Evolutionary conservation across 2,113 vertebrate species (phyloP), one percentile per base, ranked within the genome.

Genomic region (Ariopsis seemanni): DNA sequence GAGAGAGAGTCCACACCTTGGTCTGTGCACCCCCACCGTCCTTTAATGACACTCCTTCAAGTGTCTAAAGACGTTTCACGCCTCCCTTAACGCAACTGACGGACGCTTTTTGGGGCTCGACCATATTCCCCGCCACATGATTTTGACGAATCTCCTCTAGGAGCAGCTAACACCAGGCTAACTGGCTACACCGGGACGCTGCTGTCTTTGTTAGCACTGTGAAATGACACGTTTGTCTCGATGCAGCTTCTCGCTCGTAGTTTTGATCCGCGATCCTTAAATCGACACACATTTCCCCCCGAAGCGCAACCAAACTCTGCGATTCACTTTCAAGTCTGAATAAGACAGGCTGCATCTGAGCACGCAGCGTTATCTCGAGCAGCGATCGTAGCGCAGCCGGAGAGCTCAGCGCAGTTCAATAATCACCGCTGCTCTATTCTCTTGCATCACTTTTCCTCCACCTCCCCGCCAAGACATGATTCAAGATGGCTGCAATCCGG

Each of bases 281-380:
- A 82, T 82, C 88, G 82, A 75, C 78, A 78, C 42, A 7, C 58
- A 71, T 83, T 58, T 55, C 30, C 18, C 71, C 57, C 27, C 50
- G n/a, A 65, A 88, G 84, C 67, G 27, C 71, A 77, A 58, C n/a
- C 53, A 27, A 75, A 78, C 87, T 89, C 83, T 15, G 60, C 79
- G 50, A 83, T 87, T 90, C 88, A 63, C 79, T 89, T 91, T 90
- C 74, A 88, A 83, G 85, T 67, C 58, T 11, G 72, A 80, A 62
- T 81, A 58, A 83, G 85, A 52, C 88, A 87, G 85, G 22, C 84
- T 53, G 88, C 60, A 57, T 60, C 9, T 22, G 84, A 67, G 7
- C 42, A 62, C 69, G 75, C 58, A 53, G 84, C 50, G 50, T 50
- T 83, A 80, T 80, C 83, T 86, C 79, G 86, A 89, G 84, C 77